Conservation (phyloP, 2,888 invertebrate genomes). For the Ophion slaviceki region DNA sequence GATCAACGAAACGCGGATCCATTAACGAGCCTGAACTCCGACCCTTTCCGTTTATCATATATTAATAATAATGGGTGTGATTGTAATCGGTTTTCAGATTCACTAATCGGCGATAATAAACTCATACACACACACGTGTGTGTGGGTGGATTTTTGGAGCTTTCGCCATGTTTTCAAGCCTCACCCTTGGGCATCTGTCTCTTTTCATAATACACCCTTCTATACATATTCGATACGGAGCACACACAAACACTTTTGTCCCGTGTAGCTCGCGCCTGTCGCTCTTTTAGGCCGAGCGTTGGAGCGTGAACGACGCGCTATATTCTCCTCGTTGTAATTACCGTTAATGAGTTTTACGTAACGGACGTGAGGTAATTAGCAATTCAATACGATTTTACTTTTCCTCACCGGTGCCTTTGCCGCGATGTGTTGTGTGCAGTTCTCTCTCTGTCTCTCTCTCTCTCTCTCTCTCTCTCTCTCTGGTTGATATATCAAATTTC, state of each 20-base stretch:
- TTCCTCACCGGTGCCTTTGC: constrained; percentile 62
- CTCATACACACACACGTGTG: neutral
- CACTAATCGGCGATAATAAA: constrained; percentile 37
- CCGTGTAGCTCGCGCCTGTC: constrained; percentile 8
- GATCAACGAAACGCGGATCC: constrained; percentile 8
- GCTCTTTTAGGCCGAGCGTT: constrained; percentile 47
- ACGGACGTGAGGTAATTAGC: constrained; percentile 69
- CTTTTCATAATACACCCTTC: constrained; percentile 9
- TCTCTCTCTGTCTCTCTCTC: constrained; percentile 10
- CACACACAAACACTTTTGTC: constrained; percentile 30
- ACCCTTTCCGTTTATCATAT: constrained; percentile 59
- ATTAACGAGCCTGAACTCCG: constrained; percentile 40
- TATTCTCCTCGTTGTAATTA: constrained; percentile 68
- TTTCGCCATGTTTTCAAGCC: constrained; percentile 20
- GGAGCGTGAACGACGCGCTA: constrained; percentile 56
- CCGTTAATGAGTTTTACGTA: constrained; percentile 69
- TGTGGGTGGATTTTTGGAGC: constrained; percentile 17
- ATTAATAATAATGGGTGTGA: constrained; percentile 57
- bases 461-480: neutral
- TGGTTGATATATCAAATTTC: constrained; percentile 9
- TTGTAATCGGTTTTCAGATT: constrained; percentile 50
- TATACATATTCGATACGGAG: constrained; percentile 41
- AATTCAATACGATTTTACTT: constrained; percentile 68
- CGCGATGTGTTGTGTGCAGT: neutral
- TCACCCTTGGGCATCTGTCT: constrained; percentile 12